These are phyloP conservation scores for Mimas tiliae DNA, from an alignment of 2,888 invertebrate genomes.

Conservation along the genomic window DNA sequence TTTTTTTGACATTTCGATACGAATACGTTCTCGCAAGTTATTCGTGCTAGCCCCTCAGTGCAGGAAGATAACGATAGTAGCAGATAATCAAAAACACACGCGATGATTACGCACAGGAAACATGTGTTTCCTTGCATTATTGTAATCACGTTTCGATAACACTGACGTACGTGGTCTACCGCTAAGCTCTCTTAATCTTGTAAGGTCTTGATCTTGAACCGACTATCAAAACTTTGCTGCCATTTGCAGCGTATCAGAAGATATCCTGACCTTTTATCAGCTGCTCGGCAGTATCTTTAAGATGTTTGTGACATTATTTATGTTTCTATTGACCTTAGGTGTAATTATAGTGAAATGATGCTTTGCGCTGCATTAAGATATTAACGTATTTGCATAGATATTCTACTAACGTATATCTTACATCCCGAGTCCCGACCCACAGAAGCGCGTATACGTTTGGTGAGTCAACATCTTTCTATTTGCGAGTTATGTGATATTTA, in stretches of 20 bases:
- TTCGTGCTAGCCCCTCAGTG: too few relatives aligned
- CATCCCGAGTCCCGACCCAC: constrained; percentile 29
- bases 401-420: constrained; percentile 16
- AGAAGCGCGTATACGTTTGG: constrained; percentile 33
- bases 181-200: too few relatives aligned
- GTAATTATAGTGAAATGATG: constrained; percentile 28
- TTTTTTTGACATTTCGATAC: too few relatives aligned
- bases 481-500: background rate
- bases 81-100: background rate
- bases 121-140: background rate
- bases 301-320: constrained; percentile 33
- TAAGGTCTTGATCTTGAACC: constrained; percentile 24
- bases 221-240: constrained; percentile 8
- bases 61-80: too few relatives aligned
- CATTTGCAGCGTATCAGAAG: constrained; percentile 30
- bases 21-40: too few relatives aligned
- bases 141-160: constrained; percentile 28
- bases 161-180: constrained; percentile 2
- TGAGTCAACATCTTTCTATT: constrained; percentile 36
- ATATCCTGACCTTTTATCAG: constrained; percentile 38
- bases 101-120: background rate
- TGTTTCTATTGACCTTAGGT: constrained; percentile 36
- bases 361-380: constrained; percentile 27
- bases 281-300: constrained; percentile 31
- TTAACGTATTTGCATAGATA: constrained; percentile 30